Evolutionary conservation across 2,797 vertebrate species (phyloP).

Genomic region (Pseudomugil tenellus): DNA sequence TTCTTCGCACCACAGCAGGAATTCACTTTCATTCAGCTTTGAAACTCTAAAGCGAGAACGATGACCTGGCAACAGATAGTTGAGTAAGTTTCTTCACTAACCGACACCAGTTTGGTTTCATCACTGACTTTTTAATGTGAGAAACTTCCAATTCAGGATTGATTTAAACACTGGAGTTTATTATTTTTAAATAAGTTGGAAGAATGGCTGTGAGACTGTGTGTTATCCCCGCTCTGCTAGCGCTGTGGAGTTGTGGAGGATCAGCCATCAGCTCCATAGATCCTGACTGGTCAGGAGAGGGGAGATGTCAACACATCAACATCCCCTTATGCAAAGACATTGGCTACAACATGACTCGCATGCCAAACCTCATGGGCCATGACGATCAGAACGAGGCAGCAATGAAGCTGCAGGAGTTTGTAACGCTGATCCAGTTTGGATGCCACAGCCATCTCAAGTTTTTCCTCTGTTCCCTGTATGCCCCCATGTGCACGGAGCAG

Average conservation of each 20-base stretch:
- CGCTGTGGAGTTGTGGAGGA: slow-evolving; percentile 68
- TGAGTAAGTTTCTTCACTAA: slow-evolving; percentile 57
- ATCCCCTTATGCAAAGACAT: slow-evolving; percentile 98
- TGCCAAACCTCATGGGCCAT: slow-evolving; percentile 98
- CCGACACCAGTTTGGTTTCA: slow-evolving; percentile 16
- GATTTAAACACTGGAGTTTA: slow-evolving; percentile 26
- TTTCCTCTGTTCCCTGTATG: slow-evolving; percentile 96
- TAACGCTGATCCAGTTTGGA: slow-evolving; percentile 93
- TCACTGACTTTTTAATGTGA: slow-evolving; percentile 37
- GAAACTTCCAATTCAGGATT: slow-evolving; percentile 34
- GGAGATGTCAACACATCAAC: slow-evolving; percentile 92
- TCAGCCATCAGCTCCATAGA: slow-evolving; percentile 92
- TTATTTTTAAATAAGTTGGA: slow-evolving; percentile 22
- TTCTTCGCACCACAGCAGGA: slow-evolving; percentile 41
- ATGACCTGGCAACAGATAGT: slow-evolving; percentile 52
- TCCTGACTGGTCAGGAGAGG: slow-evolving; percentile 89
- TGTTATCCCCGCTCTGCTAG: slow-evolving; percentile 62
- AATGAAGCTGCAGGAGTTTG: slow-evolving; percentile 96
- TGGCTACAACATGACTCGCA: slow-evolving; percentile 97
- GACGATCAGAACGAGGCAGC: slow-evolving; percentile 94
- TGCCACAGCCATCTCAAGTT: slow-evolving; percentile 96
- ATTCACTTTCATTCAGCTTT: slow-evolving; percentile 40
- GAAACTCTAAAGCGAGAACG: slow-evolving; percentile 31
- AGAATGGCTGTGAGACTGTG: slow-evolving; percentile 69
- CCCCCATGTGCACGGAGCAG: slow-evolving; percentile 98